Evolutionary conservation across 2,888 invertebrate species (phyloP).

Genomic region (Aspidiotus destructor): DNA sequence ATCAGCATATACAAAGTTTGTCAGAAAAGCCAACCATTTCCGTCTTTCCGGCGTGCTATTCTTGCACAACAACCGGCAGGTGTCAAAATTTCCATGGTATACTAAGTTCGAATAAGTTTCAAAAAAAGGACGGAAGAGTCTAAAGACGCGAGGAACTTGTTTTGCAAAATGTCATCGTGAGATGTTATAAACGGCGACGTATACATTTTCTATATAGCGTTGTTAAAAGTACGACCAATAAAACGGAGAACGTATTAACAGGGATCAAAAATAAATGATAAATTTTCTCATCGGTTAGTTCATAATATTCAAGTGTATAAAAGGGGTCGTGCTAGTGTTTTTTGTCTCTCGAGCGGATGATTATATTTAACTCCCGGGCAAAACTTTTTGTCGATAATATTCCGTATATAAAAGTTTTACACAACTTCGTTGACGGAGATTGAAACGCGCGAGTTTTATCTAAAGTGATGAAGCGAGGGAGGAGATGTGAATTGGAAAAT

Average conservation of each 20-base stretch:
- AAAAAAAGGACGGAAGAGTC: no score
- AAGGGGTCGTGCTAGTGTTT: background rate
- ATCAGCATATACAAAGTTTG: no score
- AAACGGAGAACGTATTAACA: background rate
- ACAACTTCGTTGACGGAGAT: background rate
- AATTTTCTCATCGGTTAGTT: background rate
- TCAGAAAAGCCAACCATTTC: no score
- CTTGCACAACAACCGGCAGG: no score
- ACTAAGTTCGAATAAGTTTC: no score
- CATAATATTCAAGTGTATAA: background rate
- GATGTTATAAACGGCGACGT: no score
- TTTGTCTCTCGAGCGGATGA: background rate
- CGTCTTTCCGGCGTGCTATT: no score
- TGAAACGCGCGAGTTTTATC: background rate
- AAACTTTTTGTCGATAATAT: background rate
- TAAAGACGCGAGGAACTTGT: no score
- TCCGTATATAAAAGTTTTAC: constrained; percentile 1
- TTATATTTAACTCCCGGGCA: background rate
- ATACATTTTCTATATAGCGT: no score
- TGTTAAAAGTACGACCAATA: background rate
- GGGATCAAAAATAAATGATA: constrained; percentile 1
- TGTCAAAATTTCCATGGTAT: no score
- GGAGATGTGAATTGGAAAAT: background rate
- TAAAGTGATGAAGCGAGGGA: background rate
- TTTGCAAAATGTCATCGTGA: no score